Conservation (phyloP, 1,140 invertebrate genomes). For the Lethocerus indicus region DNA sequence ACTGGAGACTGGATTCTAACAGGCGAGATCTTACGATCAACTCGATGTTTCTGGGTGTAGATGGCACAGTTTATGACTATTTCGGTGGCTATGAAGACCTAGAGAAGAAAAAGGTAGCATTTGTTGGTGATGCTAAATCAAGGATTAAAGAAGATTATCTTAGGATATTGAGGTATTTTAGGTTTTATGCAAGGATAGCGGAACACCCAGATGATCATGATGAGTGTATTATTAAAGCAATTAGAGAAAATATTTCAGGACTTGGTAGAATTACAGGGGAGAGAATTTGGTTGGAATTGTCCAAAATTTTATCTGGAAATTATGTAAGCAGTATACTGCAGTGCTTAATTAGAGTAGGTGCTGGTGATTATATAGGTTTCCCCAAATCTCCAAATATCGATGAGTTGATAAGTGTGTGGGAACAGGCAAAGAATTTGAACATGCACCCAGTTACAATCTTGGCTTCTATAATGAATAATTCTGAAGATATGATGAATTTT, state of each 20-base stretch:
- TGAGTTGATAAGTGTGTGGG: constrained; percentile 47
- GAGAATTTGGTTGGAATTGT: constrained; percentile 89
- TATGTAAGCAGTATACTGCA: constrained; percentile 53
- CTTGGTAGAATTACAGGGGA: constrained; percentile 80
- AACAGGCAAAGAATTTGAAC: constrained; percentile 28
- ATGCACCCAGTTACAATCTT: constrained; percentile 60
- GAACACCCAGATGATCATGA: constrained; percentile 55
- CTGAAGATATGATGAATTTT: constrained; percentile 51
- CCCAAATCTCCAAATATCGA: constrained; percentile 43
- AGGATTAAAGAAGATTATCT: constrained; percentile 95
- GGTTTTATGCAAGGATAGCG: constrained; percentile 88
- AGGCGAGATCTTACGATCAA: constrained; percentile 95
- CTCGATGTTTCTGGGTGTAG: constrained; percentile 92
- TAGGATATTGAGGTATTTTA: constrained; percentile 68
- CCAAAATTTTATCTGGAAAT: constrained; percentile 77
- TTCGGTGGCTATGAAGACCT: constrained; percentile 92
- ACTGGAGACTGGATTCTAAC: constrained; percentile 91
- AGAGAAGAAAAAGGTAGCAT: constrained; percentile 52
- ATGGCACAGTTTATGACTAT: constrained; percentile 93
- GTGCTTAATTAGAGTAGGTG: constrained; percentile 57
- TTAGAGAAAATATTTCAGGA: constrained; percentile 64
- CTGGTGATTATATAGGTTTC: constrained; percentile 34
- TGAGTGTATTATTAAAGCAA: constrained; percentile 51
- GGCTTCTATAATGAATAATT: constrained; percentile 41
- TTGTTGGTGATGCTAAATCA: constrained; percentile 75